Evolutionary conservation across 1,140 invertebrate species (phyloP).

Genomic region (Cryptotermes secundus): DNA sequence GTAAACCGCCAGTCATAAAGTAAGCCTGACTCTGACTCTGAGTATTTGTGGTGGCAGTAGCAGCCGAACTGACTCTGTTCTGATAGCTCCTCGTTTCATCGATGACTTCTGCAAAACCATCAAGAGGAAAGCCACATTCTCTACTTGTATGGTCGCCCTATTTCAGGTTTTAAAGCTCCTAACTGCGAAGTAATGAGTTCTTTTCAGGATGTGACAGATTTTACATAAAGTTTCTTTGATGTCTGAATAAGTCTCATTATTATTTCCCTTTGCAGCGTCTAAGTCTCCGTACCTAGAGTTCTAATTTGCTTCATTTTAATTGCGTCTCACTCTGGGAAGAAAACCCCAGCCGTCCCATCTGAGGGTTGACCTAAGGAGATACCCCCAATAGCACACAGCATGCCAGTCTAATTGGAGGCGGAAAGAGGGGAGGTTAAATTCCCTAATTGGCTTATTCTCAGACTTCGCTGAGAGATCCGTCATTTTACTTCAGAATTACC

Average conservation of each 20-base stretch:
- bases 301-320: neutral
- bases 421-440: neutral
- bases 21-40: too few species aligned
- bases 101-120: too few species aligned
- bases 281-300: neutral
- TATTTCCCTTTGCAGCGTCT: neutral
- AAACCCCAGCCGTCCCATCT: neutral
- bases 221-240: neutral
- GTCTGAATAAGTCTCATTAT: neutral
- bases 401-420: neutral
- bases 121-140: too few species aligned
- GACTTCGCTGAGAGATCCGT: too few species aligned
- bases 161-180: too few species aligned
- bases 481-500: too few species aligned
- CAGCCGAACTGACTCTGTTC: too few species aligned
- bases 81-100: too few species aligned
- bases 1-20: too few species aligned
- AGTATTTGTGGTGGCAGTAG: too few species aligned
- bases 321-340: neutral
- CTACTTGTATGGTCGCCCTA: too few species aligned
- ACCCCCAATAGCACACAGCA: neutral
- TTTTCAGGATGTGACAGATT: neutral
- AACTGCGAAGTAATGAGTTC: neutral
- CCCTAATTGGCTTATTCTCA: neutral
- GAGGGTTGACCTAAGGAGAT: neutral